Evolutionary conservation across 2,797 vertebrate species (phyloP).

Genomic region (Chiroxiphia lanceolata): DNA sequence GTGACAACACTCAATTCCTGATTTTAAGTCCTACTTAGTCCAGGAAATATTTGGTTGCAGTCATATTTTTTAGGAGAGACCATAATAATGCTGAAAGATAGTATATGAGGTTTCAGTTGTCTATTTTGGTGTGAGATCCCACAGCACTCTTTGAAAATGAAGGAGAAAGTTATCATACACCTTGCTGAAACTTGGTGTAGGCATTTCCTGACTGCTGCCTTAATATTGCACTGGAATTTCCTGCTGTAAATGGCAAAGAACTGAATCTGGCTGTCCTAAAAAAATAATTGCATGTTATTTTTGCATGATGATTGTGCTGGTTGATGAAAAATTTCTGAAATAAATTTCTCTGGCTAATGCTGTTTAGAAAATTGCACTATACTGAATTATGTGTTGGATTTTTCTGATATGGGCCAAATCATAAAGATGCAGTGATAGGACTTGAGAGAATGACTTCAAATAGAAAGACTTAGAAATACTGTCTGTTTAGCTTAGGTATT

Average conservation of each 20-base stretch:
- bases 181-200: neutral
- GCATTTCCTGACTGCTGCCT: neutral
- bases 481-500: neutral
- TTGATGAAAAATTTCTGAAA: neutral
- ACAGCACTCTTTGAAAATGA: neutral
- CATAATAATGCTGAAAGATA: neutral
- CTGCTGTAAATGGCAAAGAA: neutral
- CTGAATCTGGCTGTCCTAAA: neutral
- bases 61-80: neutral
- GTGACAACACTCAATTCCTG: neutral
- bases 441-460: neutral
- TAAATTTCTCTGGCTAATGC: neutral
- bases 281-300: neutral
- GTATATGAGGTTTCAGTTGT: neutral
- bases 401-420: neutral
- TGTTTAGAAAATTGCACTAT: neutral
- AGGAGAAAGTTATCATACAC: neutral
- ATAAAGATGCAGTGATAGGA: neutral
- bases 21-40: neutral
- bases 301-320: accelerated
- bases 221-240: neutral
- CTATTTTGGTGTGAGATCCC: neutral
- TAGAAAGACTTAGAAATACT: neutral
- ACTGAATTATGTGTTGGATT: neutral
- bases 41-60: neutral